These are phyloP conservation scores for Hirundichthys speculiger DNA, from an alignment of 2,113 vertebrate species.

Conservation along the genomic window DNA sequence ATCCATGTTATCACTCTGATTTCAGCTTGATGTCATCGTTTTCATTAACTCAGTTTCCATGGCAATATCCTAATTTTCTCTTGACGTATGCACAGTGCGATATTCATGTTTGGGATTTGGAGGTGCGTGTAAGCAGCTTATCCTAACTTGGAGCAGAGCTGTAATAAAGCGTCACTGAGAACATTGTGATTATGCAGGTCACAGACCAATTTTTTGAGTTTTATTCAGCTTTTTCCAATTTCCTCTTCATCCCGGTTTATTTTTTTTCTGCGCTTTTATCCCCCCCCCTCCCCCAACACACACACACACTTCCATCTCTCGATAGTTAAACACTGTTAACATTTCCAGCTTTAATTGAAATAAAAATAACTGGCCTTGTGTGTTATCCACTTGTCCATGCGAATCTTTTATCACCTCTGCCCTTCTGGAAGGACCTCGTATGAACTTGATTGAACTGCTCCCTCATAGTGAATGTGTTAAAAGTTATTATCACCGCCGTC, in stretches of 20 bases:
- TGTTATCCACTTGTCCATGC: no score
- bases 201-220: conserved; percentile 12
- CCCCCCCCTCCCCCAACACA: no score
- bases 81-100: conserved; percentile 45
- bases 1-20: background rate
- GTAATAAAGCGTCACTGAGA: conserved; percentile 42
- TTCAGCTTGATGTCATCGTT: conserved; percentile 26
- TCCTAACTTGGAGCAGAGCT: conserved; percentile 40
- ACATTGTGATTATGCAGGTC: conserved; percentile 33
- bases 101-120: conserved; percentile 58
- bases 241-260: background rate
- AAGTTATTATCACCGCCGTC: conserved; percentile 6
- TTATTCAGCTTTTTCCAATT: background rate
- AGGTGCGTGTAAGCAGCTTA: conserved; percentile 63
- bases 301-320: background rate
- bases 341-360: conserved; percentile 17
- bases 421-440: conserved; percentile 22
- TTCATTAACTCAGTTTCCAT: conserved; percentile 55
- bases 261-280: background rate
- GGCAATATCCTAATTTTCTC: conserved; percentile 52
- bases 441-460: conserved; percentile 32
- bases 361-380: conserved; percentile 2
- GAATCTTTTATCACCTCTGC: conserved; percentile 12
- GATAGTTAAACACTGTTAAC: conserved; percentile 21
- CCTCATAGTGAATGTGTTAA: conserved; percentile 7